These are phyloP conservation scores for Reticulitermes lucifugus DNA, from an alignment of 2,888 invertebrate species.

Conservation along the genomic window DNA sequence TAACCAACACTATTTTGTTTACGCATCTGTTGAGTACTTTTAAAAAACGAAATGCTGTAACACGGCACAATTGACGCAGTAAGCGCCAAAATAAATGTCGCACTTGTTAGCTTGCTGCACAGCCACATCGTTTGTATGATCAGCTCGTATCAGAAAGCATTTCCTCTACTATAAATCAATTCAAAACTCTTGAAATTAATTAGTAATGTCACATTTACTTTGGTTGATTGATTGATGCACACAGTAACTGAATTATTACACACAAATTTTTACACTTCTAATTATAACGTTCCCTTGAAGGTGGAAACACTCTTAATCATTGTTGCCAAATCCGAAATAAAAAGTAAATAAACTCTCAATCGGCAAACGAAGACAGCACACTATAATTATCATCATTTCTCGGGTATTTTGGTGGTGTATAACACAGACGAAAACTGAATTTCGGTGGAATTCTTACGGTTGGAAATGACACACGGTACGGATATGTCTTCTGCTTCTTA, in stretches of 20 bases:
- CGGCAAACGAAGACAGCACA: not conserved
- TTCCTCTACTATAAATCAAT: not conserved
- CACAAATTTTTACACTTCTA: not conserved
- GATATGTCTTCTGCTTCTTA: not conserved
- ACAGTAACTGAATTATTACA: not conserved
- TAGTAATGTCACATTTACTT: not conserved
- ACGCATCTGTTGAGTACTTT: not conserved
- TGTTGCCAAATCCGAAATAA: slow-evolving; percentile 24
- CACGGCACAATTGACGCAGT: not conserved
- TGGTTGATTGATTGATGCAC: not conserved
- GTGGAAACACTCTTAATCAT: not conserved
- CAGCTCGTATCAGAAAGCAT: not conserved
- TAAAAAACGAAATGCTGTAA: not conserved
- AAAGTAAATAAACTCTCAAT: not conserved
- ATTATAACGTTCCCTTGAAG: not conserved
- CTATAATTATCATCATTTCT: not conserved
- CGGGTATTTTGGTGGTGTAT: not conserved
- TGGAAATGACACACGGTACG: not conserved
- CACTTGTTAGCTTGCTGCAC: not conserved
- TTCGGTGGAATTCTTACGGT: not conserved
- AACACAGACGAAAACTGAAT: not conserved
- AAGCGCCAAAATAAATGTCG: slow-evolving; percentile 12
- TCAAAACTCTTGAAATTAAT: not conserved
- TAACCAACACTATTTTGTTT: not conserved
- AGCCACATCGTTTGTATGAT: slow-evolving; percentile 15